phyloP scores from a whole-genome alignment of 2,888 invertebrate species.

The Volucella bombylans region DNA sequence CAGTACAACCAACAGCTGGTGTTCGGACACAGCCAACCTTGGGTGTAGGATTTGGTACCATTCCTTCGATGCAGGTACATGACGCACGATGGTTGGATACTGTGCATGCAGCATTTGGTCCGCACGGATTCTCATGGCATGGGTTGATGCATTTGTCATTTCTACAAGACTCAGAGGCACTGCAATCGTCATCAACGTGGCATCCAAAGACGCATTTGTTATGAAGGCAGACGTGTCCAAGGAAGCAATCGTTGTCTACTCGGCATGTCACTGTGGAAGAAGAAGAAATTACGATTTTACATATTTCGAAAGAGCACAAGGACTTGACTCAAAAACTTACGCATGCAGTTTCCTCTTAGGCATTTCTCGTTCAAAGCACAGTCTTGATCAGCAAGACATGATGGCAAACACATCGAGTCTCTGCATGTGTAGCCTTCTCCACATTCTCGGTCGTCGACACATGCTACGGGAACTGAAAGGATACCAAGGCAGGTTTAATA shows the following conservation, averaged over 20 bases:
- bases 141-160: slow-evolving; percentile 92
- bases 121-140: slow-evolving; percentile 90
- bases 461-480: slow-evolving; percentile 88
- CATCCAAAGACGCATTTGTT: slow-evolving; percentile 94
- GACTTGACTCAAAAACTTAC: slow-evolving; percentile 83
- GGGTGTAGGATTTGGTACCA: slow-evolving; percentile 94
- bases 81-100: slow-evolving; percentile 91
- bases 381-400: slow-evolving; percentile 89
- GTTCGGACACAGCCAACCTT: slow-evolving; percentile 93
- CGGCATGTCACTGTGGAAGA: slow-evolving; percentile 88
- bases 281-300: slow-evolving; percentile 24
- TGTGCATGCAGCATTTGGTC: slow-evolving; percentile 91
- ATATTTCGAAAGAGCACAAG: background rate
- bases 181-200: slow-evolving; percentile 93
- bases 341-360: slow-evolving; percentile 89
- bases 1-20: slow-evolving; percentile 88
- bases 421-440: slow-evolving; percentile 88
- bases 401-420: slow-evolving; percentile 91
- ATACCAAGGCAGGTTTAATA: background rate
- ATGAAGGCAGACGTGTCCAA: slow-evolving; percentile 93
- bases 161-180: slow-evolving; percentile 91
- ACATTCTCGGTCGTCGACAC: slow-evolving; percentile 88
- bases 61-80: slow-evolving; percentile 90
- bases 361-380: slow-evolving; percentile 96
- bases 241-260: slow-evolving; percentile 95